A percentile compares a stretch with the other conserved stretches of the same genome.
Conservation (phyloP, 2,888 invertebrate species). For the Vannuccia rotundouncinata region DNA sequence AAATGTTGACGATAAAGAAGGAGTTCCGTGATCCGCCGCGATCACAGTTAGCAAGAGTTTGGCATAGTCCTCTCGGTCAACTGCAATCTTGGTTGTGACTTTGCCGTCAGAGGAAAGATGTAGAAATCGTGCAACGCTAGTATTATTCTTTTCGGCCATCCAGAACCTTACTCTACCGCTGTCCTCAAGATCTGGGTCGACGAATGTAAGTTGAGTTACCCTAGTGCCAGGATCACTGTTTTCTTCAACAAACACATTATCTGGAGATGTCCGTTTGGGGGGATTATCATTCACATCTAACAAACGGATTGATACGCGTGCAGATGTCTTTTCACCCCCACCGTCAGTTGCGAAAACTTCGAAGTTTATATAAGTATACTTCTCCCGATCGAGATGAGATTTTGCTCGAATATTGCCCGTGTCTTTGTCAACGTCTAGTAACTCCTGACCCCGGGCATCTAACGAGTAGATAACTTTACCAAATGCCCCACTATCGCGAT, state of each 20-base stretch:
- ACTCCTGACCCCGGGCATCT: conserved; percentile 16
- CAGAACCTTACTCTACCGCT: conserved; percentile 30
- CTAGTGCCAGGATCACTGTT: conserved; percentile 31
- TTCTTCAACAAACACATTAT: conserved; percentile 25
- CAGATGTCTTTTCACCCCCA: conserved; percentile 6
- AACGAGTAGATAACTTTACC: conserved; percentile 35
- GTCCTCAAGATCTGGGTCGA: conserved; percentile 36
- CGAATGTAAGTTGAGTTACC: conserved; percentile 31
- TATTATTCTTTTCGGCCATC: conserved; percentile 29
- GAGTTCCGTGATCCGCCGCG: conserved; percentile 31
- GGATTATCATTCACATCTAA: conserved; percentile 38
- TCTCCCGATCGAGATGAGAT: conserved; percentile 27
- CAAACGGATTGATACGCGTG: conserved; percentile 21
- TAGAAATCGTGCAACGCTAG: conserved; percentile 27
- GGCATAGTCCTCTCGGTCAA: conserved; percentile 34
- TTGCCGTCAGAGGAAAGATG: conserved; percentile 33
- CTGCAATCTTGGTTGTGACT: conserved; percentile 13
- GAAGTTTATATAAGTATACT: conserved; percentile 27
- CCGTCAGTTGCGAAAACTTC: conserved; percentile 34
- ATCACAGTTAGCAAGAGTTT: conserved; percentile 14
- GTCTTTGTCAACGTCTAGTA: conserved; percentile 17
- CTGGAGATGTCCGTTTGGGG: conserved; percentile 29
- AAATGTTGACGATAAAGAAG: conserved; percentile 18
- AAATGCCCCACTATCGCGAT: conserved; percentile 34
- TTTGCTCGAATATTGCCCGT: not conserved